phyloP scores from a whole-genome alignment of 2,888 invertebrate species.

The Panorpa germanica region DNA sequence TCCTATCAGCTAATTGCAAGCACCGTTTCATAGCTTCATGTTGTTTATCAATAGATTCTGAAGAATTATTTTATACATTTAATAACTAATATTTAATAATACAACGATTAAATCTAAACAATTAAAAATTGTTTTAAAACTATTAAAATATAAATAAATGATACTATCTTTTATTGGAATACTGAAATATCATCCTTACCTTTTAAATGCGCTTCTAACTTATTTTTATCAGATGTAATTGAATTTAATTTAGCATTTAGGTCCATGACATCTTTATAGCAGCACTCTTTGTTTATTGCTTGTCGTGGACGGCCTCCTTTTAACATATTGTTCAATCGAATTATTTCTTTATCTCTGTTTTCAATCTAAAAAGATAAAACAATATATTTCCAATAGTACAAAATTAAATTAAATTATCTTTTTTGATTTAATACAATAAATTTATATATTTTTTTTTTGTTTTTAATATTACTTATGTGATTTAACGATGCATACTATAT shows the following conservation, averaged over 20 bases:
- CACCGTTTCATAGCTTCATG: constrained; percentile 70
- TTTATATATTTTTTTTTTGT: constrained; percentile 1
- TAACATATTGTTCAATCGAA: constrained; percentile 43
- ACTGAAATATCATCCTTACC: constrained; percentile 17
- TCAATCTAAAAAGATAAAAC: not conserved
- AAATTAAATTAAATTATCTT: not conserved
- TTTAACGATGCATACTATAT: too few species aligned
- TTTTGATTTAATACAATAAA: constrained; percentile 8
- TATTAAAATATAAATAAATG: not conserved
- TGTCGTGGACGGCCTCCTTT: constrained; percentile 48
- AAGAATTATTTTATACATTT: constrained; percentile 10
- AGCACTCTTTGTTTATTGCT: constrained; percentile 44
- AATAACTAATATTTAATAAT: constrained; percentile 2
- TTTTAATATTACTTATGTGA: not conserved
- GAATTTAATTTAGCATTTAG: constrained; percentile 28
- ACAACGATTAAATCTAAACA: constrained; percentile 1
- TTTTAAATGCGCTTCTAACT: too few species aligned
- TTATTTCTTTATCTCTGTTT: constrained; percentile 47
- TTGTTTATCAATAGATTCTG: constrained; percentile 40
- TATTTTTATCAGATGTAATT: too few species aligned
- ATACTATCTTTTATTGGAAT: constrained; percentile 4
- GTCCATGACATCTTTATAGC: constrained; percentile 34
- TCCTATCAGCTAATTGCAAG: constrained; percentile 50
- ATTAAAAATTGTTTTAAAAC: constrained; percentile 3
- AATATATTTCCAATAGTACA: constrained; percentile 2